A percentile compares a stretch with the other conserved stretches of the same genome.
Conservation (phyloP, 2,113 vertebrate genomes). For the Rhinoderma darwinii region DNA sequence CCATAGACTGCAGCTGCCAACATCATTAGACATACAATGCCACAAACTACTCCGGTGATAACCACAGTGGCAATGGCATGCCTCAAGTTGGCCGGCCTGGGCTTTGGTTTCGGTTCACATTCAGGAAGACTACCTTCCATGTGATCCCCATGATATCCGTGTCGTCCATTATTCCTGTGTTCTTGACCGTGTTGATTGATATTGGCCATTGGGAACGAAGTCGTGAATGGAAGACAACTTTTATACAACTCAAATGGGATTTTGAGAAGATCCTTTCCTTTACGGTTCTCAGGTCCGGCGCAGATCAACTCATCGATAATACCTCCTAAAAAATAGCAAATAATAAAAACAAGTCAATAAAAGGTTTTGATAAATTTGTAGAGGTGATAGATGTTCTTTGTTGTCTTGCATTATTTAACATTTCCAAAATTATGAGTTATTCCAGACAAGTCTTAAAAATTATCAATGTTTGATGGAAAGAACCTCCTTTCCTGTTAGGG, state of each 20-base stretch:
- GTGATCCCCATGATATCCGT: conserved; percentile 54
- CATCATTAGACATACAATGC: conserved; percentile 95
- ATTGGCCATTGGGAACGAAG: conserved; percentile 74
- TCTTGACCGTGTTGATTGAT: conserved; percentile 73
- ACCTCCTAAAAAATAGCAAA: conserved; percentile 78
- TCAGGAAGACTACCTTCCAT: conserved; percentile 57
- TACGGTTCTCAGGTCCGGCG: conserved; percentile 81
- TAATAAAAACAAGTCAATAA: neutral
- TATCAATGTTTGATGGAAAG: no score
- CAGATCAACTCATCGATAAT: conserved; percentile 84
- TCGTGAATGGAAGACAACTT: conserved; percentile 78
- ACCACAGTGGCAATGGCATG: conserved; percentile 91
- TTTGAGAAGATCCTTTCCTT: conserved; percentile 83
- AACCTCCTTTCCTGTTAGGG: no score
- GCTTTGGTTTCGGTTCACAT: conserved; percentile 84
- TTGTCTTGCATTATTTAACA: neutral
- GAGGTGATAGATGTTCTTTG: neutral
- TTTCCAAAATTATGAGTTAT: neutral
- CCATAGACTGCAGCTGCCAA: conserved; percentile 90
- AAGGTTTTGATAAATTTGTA: neutral
- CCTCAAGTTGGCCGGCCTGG: conserved; percentile 81
- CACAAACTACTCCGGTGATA: conserved; percentile 91
- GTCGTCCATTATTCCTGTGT: conserved; percentile 66
- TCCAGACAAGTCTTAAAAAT: no score
- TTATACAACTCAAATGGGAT: conserved; percentile 92